Evolutionary conservation across 1,140 invertebrate genomes (phyloP).

Genomic region (Caenorhabditis remanei): DNA sequence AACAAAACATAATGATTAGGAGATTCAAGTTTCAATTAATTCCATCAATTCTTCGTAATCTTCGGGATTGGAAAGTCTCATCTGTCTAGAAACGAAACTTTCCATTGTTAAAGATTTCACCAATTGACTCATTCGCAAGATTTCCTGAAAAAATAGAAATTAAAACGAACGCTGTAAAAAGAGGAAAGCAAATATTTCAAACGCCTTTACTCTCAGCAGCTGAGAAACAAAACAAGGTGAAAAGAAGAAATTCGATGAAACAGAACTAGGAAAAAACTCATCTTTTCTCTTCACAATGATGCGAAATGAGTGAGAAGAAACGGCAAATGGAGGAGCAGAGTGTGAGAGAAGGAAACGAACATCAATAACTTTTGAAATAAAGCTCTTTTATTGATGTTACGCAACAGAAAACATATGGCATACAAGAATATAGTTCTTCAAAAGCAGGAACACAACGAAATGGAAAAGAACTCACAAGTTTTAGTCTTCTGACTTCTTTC

Average conservation of each 20-base stretch:
- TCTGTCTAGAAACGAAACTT: neutral
- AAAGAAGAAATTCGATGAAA: neutral
- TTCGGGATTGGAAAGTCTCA: neutral
- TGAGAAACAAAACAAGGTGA: neutral
- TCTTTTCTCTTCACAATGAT: conserved; percentile 32
- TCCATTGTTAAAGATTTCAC: neutral
- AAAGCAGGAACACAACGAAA: neutral
- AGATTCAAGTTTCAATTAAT: neutral
- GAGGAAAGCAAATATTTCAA: neutral
- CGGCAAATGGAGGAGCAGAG: neutral
- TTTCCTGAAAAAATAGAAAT: neutral
- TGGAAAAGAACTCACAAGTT: neutral
- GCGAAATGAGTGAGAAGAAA: neutral
- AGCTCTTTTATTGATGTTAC: neutral
- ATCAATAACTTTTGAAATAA: neutral
- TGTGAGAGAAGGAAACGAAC: neutral
- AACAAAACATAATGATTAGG: neutral
- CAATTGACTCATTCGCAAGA: neutral
- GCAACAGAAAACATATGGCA: neutral
- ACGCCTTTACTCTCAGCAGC: too few relatives aligned
- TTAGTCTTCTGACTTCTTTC: neutral
- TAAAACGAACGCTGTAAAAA: neutral
- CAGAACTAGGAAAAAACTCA: conserved; percentile 16
- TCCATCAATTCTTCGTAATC: conserved; percentile 3
- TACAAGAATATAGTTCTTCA: too few relatives aligned